A percentile compares a stretch with the other conserved stretches of the same genome.
Evolutionary conservation across 2,113 vertebrate species (phyloP).

Genomic region (Xiphorhynchus elegans): DNA sequence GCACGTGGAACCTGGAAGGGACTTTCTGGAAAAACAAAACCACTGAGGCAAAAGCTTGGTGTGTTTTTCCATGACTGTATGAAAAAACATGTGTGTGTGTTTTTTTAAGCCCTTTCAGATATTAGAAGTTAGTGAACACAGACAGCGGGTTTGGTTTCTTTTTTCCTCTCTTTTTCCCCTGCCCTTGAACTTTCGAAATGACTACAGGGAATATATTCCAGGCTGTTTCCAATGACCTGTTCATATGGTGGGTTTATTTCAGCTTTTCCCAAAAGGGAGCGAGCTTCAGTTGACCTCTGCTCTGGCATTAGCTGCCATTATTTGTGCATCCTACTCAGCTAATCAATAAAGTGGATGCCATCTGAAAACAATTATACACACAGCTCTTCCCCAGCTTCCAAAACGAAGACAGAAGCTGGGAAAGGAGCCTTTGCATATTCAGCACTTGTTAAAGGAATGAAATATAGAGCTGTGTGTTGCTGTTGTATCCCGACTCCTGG

Average conservation of each 20-base stretch:
- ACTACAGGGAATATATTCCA: conserved; percentile 25
- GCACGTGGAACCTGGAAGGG: neutral
- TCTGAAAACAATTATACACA: conserved; percentile 24
- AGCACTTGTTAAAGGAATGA: conserved; percentile 58
- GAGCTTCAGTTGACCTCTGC: neutral
- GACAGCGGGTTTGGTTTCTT: neutral
- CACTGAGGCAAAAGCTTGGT: conserved; percentile 35
- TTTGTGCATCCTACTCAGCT: neutral
- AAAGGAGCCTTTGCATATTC: conserved; percentile 55
- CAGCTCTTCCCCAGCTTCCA: neutral
- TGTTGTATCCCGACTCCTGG: neutral
- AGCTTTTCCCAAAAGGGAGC: conserved; percentile 3
- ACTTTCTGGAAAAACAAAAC: conserved; percentile 45
- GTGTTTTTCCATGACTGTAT: conserved; percentile 19
- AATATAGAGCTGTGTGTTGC: neutral
- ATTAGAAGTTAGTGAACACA: neutral
- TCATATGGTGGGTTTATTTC: neutral
- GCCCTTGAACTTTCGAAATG: conserved; percentile 41
- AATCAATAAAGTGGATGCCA: conserved; percentile 30
- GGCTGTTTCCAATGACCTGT: conserved; percentile 21
- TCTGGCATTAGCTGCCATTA: conserved; percentile 11
- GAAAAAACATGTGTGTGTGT: neutral
- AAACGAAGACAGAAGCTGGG: conserved; percentile 41
- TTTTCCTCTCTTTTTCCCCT: neutral
- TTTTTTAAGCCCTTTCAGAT: conserved; percentile 25